Percentiles rank a stretch among this genome's conserved stretches.
Evolutionary conservation across 2,888 invertebrate species (phyloP).

Genomic region (Limnephilus marmoratus): DNA sequence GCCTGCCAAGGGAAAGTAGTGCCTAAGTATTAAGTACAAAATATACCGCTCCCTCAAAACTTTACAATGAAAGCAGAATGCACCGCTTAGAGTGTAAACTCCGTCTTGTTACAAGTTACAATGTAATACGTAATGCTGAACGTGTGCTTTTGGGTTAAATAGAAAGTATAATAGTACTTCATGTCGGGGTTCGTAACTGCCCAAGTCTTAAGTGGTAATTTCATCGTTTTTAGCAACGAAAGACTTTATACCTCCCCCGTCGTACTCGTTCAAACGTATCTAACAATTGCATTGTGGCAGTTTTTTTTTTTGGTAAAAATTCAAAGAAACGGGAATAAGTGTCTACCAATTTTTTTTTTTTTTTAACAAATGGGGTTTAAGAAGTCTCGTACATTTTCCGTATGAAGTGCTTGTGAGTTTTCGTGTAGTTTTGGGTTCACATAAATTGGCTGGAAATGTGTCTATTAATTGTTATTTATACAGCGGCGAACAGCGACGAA

Average conservation of each 20-base stretch:
- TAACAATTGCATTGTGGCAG: constrained; percentile 35
- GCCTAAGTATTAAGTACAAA: constrained; percentile 24
- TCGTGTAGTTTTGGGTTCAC: not conserved
- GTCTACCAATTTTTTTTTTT: too few relatives aligned
- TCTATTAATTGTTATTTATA: not conserved
- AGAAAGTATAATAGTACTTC: constrained; percentile 35
- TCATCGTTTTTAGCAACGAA: constrained; percentile 54
- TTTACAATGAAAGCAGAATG: constrained; percentile 26
- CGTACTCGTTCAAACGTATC: not conserved
- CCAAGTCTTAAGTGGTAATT: constrained; percentile 64
- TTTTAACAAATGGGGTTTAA: too few relatives aligned
- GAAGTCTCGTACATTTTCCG: not conserved
- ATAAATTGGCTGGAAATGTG: too few relatives aligned
- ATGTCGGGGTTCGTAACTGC: constrained; percentile 53
- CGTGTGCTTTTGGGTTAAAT: constrained; percentile 43
- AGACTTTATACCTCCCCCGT: constrained; percentile 30
- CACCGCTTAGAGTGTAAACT: constrained; percentile 20
- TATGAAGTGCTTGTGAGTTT: not conserved
- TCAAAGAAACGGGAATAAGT: not conserved
- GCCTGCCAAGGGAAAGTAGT: not conserved
- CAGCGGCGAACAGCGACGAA: not conserved
- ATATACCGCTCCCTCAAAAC: constrained; percentile 35
- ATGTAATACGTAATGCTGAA: constrained; percentile 45
- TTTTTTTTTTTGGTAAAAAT: constrained; percentile 13
- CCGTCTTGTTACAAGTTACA: constrained; percentile 4